Evolutionary conservation across 2,888 invertebrate species (phyloP), one percentile per base, ranked within the genome.

Genomic region (Agrochola lychnidis): DNA sequence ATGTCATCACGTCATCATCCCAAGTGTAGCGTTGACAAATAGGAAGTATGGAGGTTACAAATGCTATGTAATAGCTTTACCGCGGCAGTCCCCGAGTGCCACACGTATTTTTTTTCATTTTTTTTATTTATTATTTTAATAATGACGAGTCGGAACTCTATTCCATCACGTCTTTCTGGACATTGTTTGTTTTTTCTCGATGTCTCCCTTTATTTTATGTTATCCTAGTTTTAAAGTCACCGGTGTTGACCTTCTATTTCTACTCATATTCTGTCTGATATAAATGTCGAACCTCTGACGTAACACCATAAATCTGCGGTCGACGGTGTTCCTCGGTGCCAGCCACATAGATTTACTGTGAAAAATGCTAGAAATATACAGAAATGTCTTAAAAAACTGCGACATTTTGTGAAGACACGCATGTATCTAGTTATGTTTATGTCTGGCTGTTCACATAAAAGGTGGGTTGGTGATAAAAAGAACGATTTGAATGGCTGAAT

Each of bases 291-390:
- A 82, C 10, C 14, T 4, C 9, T 66, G 57, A 66, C 79, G 53
- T 75, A n/a, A 36, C 12, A n/a, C 40, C 25, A 59, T 82, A 83
- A 72, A 82, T 67, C 57, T 67, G 6, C 12, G 12, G 56, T 42
- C 25, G 45, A 19, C 75, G 79, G 82, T 75, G 72, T 63, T 36
- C 56, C 74, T 59, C 66, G 64, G 82, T 82, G 70, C 83, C 82
- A 82, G 82, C 2, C 83, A 72, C 83, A 73, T 62, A 69, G 71
- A 71, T 61, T 64, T 36, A 45, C 62, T 53, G 12, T 59, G n/a
- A 71, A 79, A 82, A 82, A 82, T n/a, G 2, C 45, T 79, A 67
- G 71, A 72, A 59, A 73, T 45, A 67, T 45, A 62, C 45, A 72
- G 30, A 70, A 72, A 67, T 40, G n/a, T 59, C 61, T 53, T 59